A percentile compares a stretch with the other conserved stretches of the same genome.
phyloP scores from a whole-genome alignment of 2,113 vertebrate species.

The Lycaon pictus region DNA sequence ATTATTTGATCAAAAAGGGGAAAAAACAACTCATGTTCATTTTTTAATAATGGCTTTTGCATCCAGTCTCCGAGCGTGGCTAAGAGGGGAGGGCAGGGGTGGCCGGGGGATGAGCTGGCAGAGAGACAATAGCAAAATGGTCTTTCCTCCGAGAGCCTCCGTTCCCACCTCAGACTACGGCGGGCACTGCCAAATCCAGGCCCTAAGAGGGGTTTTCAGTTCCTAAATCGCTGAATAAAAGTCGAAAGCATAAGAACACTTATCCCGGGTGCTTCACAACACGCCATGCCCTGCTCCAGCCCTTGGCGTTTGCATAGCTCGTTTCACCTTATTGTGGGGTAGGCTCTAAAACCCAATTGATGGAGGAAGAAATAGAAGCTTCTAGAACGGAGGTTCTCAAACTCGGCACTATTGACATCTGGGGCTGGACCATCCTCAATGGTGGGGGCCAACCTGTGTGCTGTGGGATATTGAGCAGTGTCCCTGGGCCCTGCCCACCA shows the following conservation, averaged over 20 bases:
- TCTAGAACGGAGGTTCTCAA: not conserved
- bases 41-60: slow-evolving; percentile 79
- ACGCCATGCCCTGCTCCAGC: too few relatives aligned
- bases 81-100: not conserved
- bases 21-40: slow-evolving; percentile 68
- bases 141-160: not conserved
- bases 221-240: not conserved
- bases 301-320: not conserved
- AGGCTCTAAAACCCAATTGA: accelerated
- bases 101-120: not conserved
- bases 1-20: slow-evolving; percentile 84
- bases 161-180: not conserved
- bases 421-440: not conserved
- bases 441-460: too few relatives aligned
- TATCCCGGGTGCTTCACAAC: accelerated
- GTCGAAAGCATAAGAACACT: not conserved
- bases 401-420: not conserved
- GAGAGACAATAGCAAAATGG: not conserved
- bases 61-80: slow-evolving; percentile 57
- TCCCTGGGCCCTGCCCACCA: not conserved
- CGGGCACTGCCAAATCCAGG: accelerated
- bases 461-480: not conserved
- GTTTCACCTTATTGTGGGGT: not conserved
- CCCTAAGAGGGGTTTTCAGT: accelerated
- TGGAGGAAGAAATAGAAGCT: not conserved